Percentiles rank a stretch among this genome's conserved stretches.
Conservation (phyloP, 2,113 vertebrate genomes). For the Anser cygnoides region DNA sequence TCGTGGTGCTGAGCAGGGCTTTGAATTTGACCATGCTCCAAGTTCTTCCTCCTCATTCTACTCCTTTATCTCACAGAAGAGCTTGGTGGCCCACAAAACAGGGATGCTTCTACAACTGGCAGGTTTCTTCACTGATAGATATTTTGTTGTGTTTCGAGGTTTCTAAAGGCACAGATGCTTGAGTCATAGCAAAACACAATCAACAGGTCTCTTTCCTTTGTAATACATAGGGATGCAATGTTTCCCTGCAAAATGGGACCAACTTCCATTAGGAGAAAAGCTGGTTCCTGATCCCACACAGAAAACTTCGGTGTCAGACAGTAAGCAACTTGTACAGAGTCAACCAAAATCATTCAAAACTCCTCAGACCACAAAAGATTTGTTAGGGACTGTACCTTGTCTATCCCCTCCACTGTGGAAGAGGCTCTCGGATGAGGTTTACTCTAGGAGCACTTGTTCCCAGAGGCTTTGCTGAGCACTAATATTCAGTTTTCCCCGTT, state of each 20-base stretch:
- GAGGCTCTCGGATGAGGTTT: background rate
- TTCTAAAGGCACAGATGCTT: background rate
- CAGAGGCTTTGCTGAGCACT: background rate
- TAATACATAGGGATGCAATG: accelerated
- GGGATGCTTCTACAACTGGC: background rate
- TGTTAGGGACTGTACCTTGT: background rate
- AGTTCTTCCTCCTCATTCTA: background rate
- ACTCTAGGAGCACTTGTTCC: background rate
- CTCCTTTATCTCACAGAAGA: background rate
- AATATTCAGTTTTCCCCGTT: background rate
- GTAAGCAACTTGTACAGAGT: background rate
- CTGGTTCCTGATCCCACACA: background rate
- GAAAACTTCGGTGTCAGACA: accelerated
- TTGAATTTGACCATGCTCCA: background rate
- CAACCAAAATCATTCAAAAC: background rate
- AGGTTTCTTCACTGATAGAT: background rate
- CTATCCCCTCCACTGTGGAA: background rate
- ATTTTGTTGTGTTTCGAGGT: background rate
- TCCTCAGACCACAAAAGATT: background rate
- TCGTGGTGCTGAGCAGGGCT: background rate
- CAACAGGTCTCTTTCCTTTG: background rate
- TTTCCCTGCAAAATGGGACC: background rate
- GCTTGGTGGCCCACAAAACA: background rate
- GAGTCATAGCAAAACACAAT: background rate
- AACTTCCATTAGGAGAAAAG: background rate